Conservation (phyloP, 2,113 vertebrate genomes). For the Rhizomys pruinosus region DNA sequence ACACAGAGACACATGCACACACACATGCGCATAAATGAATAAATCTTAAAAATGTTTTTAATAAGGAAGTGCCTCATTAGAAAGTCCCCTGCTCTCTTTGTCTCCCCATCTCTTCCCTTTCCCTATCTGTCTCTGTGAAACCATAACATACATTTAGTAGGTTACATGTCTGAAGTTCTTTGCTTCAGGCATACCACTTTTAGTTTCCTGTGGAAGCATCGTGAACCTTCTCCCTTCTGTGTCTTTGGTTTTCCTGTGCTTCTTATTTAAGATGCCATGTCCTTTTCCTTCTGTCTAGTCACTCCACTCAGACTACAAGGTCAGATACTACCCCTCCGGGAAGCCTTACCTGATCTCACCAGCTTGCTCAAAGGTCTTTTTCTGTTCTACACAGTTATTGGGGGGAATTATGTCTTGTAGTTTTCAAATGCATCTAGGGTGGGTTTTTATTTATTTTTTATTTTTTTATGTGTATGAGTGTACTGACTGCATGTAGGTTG, state of each 20-base stretch:
- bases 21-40: neutral
- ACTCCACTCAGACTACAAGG: neutral
- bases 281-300: neutral
- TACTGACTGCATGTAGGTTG: too few relatives aligned
- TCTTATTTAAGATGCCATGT: neutral
- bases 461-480: too few relatives aligned
- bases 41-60: constrained; percentile 7
- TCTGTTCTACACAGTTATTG: neutral
- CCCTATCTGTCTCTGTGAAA: neutral
- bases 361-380: neutral
- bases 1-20: neutral
- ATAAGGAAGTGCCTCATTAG: neutral
- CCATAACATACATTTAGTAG: neutral
- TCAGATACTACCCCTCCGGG: neutral
- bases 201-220: constrained; percentile 11
- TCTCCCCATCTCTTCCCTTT: neutral
- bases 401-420: neutral
- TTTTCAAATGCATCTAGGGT: too few relatives aligned
- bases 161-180: neutral
- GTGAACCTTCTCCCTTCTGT: neutral
- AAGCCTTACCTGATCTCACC: neutral
- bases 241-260: neutral
- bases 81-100: neutral
- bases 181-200: neutral
- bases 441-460: too few relatives aligned